These are phyloP conservation scores for Andrena haemorrhoa DNA, from an alignment of 2,888 invertebrate genomes.

Conservation along the genomic window DNA sequence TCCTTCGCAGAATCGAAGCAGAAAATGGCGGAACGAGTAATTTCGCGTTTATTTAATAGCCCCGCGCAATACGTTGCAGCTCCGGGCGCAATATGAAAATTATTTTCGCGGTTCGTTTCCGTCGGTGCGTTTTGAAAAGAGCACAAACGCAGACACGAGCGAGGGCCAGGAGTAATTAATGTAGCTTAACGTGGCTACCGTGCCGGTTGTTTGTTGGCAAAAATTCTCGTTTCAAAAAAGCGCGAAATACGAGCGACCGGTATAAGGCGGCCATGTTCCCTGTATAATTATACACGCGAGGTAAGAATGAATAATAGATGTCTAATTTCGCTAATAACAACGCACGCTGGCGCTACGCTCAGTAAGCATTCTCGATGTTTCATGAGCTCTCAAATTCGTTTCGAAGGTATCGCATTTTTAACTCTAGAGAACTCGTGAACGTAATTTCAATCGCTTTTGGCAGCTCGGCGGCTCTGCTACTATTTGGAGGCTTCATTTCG, in stretches of 20 bases:
- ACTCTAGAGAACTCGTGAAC: neutral
- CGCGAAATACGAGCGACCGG: slow-evolving; percentile 23
- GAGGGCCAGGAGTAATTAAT: slow-evolving; percentile 43
- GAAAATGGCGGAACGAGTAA: slow-evolving; percentile 16
- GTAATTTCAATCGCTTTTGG: neutral
- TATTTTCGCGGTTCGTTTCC: slow-evolving; percentile 30
- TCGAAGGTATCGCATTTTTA: neutral
- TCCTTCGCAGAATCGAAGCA: neutral
- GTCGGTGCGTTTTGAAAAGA: neutral
- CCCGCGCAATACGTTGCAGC: slow-evolving; percentile 1
- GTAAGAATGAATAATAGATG: slow-evolving; percentile 59
- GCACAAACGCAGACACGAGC: neutral
- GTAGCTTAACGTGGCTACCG: slow-evolving; percentile 35
- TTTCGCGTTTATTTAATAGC: slow-evolving; percentile 45
- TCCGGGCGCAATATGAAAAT: slow-evolving; percentile 29
- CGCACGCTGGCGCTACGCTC: neutral
- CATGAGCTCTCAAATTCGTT: slow-evolving; percentile 11
- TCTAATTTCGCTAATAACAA: slow-evolving; percentile 58
- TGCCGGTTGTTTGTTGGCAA: slow-evolving; percentile 48
- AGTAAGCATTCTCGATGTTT: slow-evolving; percentile 28
- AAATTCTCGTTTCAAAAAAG: slow-evolving; percentile 61
- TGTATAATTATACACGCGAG: slow-evolving; percentile 52
- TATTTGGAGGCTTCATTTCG: too few relatives aligned
- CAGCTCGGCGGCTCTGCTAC: too few relatives aligned
- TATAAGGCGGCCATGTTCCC: slow-evolving; percentile 18